Evolutionary conservation across 1,140 invertebrate genomes (phyloP), one percentile per base, ranked within the genome.

Genomic region (Nasonia giraulti): DNA sequence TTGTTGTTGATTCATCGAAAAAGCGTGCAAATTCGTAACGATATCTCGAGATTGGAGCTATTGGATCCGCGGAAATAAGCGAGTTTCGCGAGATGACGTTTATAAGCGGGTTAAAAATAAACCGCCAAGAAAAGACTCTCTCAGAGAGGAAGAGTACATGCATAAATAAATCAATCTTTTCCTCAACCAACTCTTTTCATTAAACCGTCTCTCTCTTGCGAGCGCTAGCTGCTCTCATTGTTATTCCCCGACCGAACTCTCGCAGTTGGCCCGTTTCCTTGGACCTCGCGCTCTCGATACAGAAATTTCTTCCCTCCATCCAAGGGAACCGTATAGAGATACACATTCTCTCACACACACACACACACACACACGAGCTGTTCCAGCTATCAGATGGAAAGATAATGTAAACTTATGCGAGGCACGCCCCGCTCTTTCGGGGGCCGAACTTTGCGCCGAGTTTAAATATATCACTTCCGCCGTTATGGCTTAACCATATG

Each of bases 361-460:
- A n/a, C 27, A 27, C 17, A 23, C 27, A 71, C 69, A 33, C 11
- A 31, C 2, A 33, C 27, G 23, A 11, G 69, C 27, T 44, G 40
- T 27, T 31, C 11, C 40, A 90, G 88, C 91, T 92, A 93, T 93
- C 92, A 89, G 92, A 92, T 92, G 89, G 89, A 90, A 91, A 92
- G 92, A 93, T 93, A 93, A 93, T 92, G 92, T 92, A 92, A 93
- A 92, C 92, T 92, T 93, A 92, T 92, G 92, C 91, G 90, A 91
- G 90, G 90, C 91, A 92, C 91, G 91, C 91, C 91, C 89, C 33
- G 73, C 85, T 84, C 87, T 87, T 88, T 88, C 87, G 40, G 44
- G 50, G 88, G 87, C 90, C 89, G 92, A 93, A 92, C 91, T 92
- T 93, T 92, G 85, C 89, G 11, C 27, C 71, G 87, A 89, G 87